Percentiles rank a stretch among this genome's conserved stretches.
phyloP scores from a whole-genome alignment of 2,113 vertebrate species.

The Chaetura pelagica region DNA sequence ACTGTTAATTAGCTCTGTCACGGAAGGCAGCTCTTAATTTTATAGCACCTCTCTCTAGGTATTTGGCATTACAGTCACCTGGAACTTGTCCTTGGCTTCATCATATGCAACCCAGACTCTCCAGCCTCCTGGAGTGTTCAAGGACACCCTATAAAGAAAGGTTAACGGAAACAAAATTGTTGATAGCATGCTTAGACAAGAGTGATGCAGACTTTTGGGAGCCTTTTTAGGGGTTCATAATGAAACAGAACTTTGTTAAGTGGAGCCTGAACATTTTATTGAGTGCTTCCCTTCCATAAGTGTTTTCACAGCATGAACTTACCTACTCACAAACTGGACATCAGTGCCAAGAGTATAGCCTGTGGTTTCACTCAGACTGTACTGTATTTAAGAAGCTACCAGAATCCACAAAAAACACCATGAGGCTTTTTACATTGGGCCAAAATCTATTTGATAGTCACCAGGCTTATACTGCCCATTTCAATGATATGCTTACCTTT shows the following conservation, averaged over 20 bases:
- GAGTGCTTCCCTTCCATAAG: not conserved
- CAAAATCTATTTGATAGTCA: not conserved
- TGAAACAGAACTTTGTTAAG: not conserved
- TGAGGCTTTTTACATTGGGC: not conserved
- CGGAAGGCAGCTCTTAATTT: slow-evolving; percentile 14
- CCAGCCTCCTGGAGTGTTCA: not conserved
- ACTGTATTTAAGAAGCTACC: not conserved
- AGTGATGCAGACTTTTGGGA: not conserved
- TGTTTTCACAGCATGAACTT: not conserved
- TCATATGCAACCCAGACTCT: not conserved
- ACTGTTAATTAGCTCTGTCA: slow-evolving; percentile 8
- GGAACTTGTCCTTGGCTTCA: not conserved
- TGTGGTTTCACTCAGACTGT: not conserved
- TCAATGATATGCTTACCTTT: not conserved
- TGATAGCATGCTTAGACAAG: not conserved
- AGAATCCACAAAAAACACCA: not conserved
- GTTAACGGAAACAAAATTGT: not conserved
- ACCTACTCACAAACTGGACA: not conserved
- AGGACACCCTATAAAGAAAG: not conserved
- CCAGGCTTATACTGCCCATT: not conserved
- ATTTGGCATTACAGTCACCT: not conserved
- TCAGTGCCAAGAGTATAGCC: not conserved
- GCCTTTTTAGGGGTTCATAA: not conserved
- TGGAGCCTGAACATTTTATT: not conserved
- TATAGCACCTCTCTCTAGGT: not conserved